Percentiles rank a stretch among this genome's conserved stretches.
These are phyloP conservation scores for Xiphorhynchus erythropygius DNA, from an alignment of 2,797 vertebrate species.

Conservation along the genomic window DNA sequence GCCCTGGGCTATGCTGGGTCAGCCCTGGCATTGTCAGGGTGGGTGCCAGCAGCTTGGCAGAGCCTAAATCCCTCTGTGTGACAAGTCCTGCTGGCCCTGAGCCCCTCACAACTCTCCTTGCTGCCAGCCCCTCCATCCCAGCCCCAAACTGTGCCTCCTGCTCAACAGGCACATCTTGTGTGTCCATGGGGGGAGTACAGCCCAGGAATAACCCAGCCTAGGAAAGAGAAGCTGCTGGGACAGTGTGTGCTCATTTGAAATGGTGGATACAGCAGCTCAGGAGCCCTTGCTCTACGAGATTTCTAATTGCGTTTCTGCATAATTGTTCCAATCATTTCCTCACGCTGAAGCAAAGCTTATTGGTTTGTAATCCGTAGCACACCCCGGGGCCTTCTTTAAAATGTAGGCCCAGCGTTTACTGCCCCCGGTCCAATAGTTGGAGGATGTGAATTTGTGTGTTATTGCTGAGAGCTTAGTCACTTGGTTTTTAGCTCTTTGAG, in stretches of 20 bases:
- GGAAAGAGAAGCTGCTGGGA: not conserved
- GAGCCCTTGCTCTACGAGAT: conserved; percentile 13
- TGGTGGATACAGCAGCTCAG: conserved; percentile 14
- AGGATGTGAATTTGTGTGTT: conserved; percentile 30
- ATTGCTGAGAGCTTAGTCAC: conserved; percentile 33
- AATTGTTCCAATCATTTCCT: conserved; percentile 46
- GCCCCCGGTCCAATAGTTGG: conserved; percentile 27
- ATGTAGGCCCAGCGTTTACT: conserved; percentile 61
- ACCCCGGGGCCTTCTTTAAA: conserved; percentile 50
- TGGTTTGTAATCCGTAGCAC: conserved; percentile 58
- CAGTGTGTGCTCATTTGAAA: not conserved
- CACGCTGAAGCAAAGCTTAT: not conserved
- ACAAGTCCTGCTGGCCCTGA: not conserved
- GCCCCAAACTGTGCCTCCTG: not conserved
- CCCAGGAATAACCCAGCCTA: not conserved
- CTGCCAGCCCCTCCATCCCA: not conserved
- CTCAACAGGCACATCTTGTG: not conserved
- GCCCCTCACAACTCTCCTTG: not conserved
- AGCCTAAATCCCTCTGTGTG: not conserved
- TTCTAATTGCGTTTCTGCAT: conserved; percentile 43
- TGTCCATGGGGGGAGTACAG: not conserved
- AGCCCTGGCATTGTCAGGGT: not conserved
- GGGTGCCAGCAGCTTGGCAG: not conserved
- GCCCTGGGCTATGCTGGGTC: not conserved
- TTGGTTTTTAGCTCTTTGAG: not conserved